Evolutionary conservation across 2,797 vertebrate genomes (phyloP), one percentile per base, ranked within the genome.

Genomic region (Megaceryle alcyon): DNA sequence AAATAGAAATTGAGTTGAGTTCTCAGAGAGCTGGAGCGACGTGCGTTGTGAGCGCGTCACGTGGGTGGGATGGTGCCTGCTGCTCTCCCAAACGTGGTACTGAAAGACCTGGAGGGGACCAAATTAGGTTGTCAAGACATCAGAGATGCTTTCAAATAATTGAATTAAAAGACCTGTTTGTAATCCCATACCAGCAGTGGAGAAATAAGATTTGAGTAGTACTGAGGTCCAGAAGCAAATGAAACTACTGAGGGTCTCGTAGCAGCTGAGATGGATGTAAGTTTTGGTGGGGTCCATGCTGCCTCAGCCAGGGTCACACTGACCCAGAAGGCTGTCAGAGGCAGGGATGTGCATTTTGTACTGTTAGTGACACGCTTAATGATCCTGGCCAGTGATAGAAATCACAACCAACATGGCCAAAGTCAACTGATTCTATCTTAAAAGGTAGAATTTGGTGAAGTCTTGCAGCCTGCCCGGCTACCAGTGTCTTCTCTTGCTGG

Each of bases 321-420:
- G 71, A 23, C 44, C 51, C 90, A 18, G 54, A 6, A 28, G 37
- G 0, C 16, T 28, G 6, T 25, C 2, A 3, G 79, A 43, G 56
- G 26, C 65, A 65, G 51, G 46, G 65, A 63, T 1, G 2, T 54
- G 48, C 16, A 39, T 65, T 72, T 64, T 37, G 28, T 64, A 71
- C 33, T 0, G 0, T 44, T 33, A 39, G n/a, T 6, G 41, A 31
- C 20, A 4, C 0, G 0, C 7, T 39, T 16, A 28, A 35, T 0
- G 7, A 29, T 29, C 23, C 60, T 19, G 48, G 5, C 12, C 14
- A 7, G 43, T 29, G 41, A 10, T 18, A 53, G n/a, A 41, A 63
- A 20, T 16, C 39, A 21, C 26, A 57, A 10, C 57, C 44, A 3
- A 13, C 31, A 16, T 5, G 7, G 48, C 48, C 94, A 4, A 78